Conservation (phyloP, 2,113 vertebrate species). For the Xyliphius kryptos region DNA sequence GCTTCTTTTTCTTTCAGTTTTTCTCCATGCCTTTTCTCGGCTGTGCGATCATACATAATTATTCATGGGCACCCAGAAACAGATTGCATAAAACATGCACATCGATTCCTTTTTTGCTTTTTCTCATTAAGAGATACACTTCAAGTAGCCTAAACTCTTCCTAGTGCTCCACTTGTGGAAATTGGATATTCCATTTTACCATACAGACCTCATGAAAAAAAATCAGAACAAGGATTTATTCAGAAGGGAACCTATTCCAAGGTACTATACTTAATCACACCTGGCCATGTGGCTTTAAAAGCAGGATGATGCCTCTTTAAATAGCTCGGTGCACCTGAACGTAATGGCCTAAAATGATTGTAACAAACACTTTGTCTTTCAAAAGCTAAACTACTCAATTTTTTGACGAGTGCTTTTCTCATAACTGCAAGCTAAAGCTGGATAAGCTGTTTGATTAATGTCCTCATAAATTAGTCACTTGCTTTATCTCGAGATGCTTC, state of each 20-base stretch:
- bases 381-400: constrained; percentile 30
- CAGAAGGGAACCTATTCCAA: no score
- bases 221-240: constrained; percentile 13
- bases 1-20: constrained; percentile 52
- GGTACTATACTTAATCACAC: no score
- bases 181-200: constrained; percentile 56
- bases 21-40: constrained; percentile 60
- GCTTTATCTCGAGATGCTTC: constrained; percentile 34
- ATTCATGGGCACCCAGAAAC: constrained; percentile 66
- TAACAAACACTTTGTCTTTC: no score
- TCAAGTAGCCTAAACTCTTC: constrained; percentile 69
- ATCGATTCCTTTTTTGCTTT: constrained; percentile 68
- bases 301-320: no score
- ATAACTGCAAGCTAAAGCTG: constrained; percentile 38
- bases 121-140: constrained; percentile 71
- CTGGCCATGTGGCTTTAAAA: no score
- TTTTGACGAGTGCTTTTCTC: constrained; percentile 39
- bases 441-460: constrained; percentile 49
- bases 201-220: constrained; percentile 45
- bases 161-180: constrained; percentile 65
- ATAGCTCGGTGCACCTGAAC: no score
- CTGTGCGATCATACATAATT: constrained; percentile 71
- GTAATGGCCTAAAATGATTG: no score
- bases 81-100: constrained; percentile 71
- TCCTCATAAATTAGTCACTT: constrained; percentile 46